These are phyloP conservation scores for Oncopodura yosiiana DNA, from an alignment of 1,140 invertebrate genomes.

Conservation along the genomic window DNA sequence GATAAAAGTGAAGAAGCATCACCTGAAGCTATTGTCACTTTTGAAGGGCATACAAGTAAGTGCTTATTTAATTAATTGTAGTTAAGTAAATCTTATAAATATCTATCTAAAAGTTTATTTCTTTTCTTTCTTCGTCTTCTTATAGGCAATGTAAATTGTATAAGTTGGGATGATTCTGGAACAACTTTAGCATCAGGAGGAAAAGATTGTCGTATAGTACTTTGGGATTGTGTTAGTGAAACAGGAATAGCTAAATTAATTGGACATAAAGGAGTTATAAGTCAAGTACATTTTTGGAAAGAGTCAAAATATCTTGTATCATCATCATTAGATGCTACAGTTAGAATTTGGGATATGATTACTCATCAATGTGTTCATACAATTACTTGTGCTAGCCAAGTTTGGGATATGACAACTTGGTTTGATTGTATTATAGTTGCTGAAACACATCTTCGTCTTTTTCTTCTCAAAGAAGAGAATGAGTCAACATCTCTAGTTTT, in stretches of 20 bases:
- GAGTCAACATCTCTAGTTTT: background rate
- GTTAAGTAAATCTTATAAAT: background rate
- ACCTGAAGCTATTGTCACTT: conserved; percentile 61
- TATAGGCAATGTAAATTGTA: conserved; percentile 61
- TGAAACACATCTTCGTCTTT: conserved; percentile 19
- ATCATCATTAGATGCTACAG: conserved; percentile 83
- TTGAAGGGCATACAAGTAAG: conserved; percentile 68
- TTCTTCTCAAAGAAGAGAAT: conserved; percentile 11
- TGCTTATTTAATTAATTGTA: background rate
- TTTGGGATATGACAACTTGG: conserved; percentile 29
- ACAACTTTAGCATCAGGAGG: conserved; percentile 74
- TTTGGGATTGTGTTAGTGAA: conserved; percentile 91
- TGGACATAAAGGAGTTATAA: conserved; percentile 89
- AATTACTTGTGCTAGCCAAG: conserved; percentile 41
- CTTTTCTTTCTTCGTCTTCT: background rate
- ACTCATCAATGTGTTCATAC: conserved; percentile 95
- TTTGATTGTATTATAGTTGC: conserved; percentile 24
- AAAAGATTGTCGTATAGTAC: conserved; percentile 85
- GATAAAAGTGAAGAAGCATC: conserved; percentile 38
- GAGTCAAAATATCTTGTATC: conserved; percentile 67
- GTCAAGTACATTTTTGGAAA: conserved; percentile 69
- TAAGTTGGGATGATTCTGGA: conserved; percentile 70
- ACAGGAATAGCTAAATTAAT: conserved; percentile 74
- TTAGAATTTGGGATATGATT: conserved; percentile 96
- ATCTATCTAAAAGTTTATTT: background rate